A percentile compares a stretch with the other conserved stretches of the same genome.
Conservation (phyloP, 2,797 vertebrate genomes). For the Bufotes viridis region DNA sequence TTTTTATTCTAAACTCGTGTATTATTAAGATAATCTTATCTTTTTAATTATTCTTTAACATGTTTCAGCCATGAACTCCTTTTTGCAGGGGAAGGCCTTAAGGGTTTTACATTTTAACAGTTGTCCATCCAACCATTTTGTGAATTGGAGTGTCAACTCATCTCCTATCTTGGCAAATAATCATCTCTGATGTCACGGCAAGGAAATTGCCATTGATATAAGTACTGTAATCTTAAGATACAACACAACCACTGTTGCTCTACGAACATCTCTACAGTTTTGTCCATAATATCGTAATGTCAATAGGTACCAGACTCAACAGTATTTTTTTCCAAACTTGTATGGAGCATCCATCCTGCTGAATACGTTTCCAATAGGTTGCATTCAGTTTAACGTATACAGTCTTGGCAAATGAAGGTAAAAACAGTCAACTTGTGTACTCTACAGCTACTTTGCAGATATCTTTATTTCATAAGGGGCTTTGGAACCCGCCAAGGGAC, state of each 20-base stretch:
- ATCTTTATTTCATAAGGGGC: background rate
- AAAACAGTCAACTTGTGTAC: background rate
- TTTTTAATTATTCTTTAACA: background rate
- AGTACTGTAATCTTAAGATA: background rate
- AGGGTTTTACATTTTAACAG: no score
- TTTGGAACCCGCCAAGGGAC: conserved; percentile 8
- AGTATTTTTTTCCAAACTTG: no score
- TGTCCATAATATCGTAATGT: no score
- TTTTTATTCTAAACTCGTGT: background rate
- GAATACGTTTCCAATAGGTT: no score
- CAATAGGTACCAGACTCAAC: no score
- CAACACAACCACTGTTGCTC: background rate
- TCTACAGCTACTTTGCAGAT: background rate
- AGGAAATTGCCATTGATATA: background rate
- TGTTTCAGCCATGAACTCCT: background rate
- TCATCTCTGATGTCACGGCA: background rate
- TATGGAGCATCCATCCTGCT: no score
- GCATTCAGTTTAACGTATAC: background rate
- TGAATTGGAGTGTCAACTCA: no score
- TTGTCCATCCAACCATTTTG: no score
- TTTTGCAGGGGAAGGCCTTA: no score
- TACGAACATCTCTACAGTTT: no score
- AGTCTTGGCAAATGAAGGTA: background rate
- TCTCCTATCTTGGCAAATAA: background rate
- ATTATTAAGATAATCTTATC: background rate